Percentiles rank a stretch among this genome's conserved stretches.
Conservation (phyloP, 2,888 invertebrate species). For the Leucozona laternaria region DNA sequence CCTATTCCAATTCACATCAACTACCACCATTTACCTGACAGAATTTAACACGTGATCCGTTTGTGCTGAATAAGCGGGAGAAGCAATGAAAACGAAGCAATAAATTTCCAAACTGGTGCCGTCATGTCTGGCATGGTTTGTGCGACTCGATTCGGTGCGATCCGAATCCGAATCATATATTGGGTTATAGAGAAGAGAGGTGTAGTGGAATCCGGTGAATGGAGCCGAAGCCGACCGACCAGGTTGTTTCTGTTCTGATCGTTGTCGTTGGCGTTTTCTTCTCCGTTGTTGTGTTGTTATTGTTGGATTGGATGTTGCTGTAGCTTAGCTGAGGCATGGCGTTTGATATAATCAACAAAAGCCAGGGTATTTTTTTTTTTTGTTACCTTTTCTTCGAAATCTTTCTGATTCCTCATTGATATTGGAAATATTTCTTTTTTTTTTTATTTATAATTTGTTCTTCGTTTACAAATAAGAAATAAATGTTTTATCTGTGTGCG, state of each 20-base stretch:
- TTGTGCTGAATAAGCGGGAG: conserved; percentile 75
- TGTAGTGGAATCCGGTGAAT: conserved; percentile 11
- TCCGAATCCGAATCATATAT: conserved; percentile 48
- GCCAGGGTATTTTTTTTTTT: conserved; percentile 59
- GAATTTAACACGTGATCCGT: conserved; percentile 75
- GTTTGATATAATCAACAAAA: conserved; percentile 75
- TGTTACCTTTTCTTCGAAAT: conserved; percentile 69
- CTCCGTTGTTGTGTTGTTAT: conserved; percentile 26
- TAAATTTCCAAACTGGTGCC: conserved; percentile 77
- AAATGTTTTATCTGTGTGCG: neutral
- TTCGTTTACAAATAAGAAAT: conserved; percentile 40
- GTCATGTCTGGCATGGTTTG: conserved; percentile 77
- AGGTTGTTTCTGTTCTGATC: conserved; percentile 58
- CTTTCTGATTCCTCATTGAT: conserved; percentile 75
- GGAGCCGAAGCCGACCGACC: conserved; percentile 10
- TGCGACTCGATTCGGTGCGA: conserved; percentile 71
- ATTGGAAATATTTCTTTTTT: conserved; percentile 68
- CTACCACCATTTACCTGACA: conserved; percentile 67
- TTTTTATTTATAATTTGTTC: conserved; percentile 58
- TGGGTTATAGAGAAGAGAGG: conserved; percentile 46
- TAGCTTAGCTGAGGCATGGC: conserved; percentile 59
- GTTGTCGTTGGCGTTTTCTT: conserved; percentile 69
- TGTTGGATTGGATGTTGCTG: conserved; percentile 5
- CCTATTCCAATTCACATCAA: conserved; percentile 37
- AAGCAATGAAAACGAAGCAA: conserved; percentile 75